Percentiles rank a stretch among this genome's conserved stretches.
These are phyloP conservation scores for Caenorhabditis brenneri DNA, from an alignment of 1,140 invertebrate genomes.

Conservation along the genomic window DNA sequence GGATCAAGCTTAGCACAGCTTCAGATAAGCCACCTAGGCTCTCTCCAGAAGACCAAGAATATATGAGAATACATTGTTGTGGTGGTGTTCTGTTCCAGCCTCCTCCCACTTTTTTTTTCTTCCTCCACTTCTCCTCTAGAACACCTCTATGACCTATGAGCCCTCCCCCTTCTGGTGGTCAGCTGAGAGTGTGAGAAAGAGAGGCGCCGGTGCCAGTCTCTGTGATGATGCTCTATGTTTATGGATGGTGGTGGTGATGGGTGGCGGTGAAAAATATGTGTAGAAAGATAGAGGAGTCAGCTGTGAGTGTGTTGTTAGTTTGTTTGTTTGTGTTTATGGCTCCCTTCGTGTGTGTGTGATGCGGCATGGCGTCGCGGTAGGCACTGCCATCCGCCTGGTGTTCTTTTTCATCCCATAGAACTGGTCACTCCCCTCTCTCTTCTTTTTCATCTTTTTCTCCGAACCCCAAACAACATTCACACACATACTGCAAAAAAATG, in stretches of 20 bases:
- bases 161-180: not conserved
- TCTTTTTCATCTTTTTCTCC: not conserved
- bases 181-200: not conserved
- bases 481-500: not conserved
- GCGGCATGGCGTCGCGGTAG: not conserved
- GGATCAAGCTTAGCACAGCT: too few relatives aligned
- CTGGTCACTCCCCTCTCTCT: not conserved
- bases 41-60: not conserved
- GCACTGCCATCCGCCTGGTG: not conserved
- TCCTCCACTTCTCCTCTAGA: not conserved
- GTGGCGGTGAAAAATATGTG: not conserved
- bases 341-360: not conserved
- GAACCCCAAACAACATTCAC: not conserved
- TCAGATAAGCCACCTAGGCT: too few relatives aligned
- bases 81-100: not conserved
- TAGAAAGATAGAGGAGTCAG: not conserved
- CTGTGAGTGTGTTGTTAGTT: not conserved
- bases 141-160: not conserved
- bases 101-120: too few relatives aligned
- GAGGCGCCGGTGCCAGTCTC: not conserved
- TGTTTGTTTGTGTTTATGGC: not conserved
- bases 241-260: not conserved
- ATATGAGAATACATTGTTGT: not conserved
- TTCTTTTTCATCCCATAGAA: not conserved
- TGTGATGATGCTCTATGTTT: conserved; percentile 4